A percentile compares a stretch with the other conserved stretches of the same genome.
These are phyloP conservation scores for Apoda limacodes DNA, from an alignment of 2,888 invertebrate species.

Conservation along the genomic window DNA sequence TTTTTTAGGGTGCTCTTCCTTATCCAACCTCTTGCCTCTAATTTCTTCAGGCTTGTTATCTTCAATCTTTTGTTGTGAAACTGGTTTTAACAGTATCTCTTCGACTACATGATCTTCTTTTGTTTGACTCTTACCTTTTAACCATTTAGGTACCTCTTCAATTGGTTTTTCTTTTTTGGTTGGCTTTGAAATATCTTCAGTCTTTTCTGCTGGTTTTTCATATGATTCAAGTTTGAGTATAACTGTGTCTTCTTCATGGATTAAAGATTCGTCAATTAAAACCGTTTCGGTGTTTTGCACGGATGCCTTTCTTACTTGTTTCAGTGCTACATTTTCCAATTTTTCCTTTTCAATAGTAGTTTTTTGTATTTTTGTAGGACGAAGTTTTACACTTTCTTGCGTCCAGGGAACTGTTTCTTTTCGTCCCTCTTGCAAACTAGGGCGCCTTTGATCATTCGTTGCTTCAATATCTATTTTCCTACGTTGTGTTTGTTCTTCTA, in stretches of 20 bases:
- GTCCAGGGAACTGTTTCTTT: conserved; percentile 66
- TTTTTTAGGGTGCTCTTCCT: too few species aligned
- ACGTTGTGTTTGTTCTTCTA: conserved; percentile 8
- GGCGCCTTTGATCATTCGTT: too few species aligned
- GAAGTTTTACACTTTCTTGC: conserved; percentile 72
- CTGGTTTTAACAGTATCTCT: conserved; percentile 57
- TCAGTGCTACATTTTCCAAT: conserved; percentile 52
- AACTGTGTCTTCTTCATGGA: conserved; percentile 69
- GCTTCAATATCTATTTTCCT: conserved; percentile 16
- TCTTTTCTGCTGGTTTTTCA: conserved; percentile 20
- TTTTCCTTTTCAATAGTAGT: conserved; percentile 65
- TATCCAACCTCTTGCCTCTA: too few species aligned
- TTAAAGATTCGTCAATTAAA: conserved; percentile 65
- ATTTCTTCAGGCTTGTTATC: too few species aligned
- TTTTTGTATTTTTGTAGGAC: conserved; percentile 71
- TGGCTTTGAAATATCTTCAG: not conserved
- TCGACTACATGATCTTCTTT: conserved; percentile 46
- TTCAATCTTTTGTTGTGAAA: conserved; percentile 23
- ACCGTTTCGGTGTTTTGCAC: conserved; percentile 41
- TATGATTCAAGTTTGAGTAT: conserved; percentile 50
- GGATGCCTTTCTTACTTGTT: conserved; percentile 43
- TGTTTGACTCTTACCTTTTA: conserved; percentile 33
- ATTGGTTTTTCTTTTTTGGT: conserved; percentile 33
- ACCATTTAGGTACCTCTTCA: conserved; percentile 32
- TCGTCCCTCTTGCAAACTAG: conserved; percentile 27